Conservation (phyloP, 2,113 vertebrate species). For the Lates calcarifer region DNA sequence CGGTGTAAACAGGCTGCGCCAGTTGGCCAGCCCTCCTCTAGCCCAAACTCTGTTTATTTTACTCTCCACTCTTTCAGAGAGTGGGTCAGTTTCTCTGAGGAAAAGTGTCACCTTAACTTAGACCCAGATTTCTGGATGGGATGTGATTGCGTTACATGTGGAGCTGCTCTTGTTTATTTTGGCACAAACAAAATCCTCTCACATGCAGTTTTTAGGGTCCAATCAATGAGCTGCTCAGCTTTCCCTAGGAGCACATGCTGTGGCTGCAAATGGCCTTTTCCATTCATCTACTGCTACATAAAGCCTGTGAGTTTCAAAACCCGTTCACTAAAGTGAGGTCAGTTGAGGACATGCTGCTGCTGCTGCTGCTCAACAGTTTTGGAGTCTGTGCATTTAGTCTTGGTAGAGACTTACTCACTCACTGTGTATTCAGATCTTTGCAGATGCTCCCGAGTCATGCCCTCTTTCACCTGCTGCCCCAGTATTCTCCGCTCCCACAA, state of each 20-base stretch:
- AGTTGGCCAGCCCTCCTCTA: conserved; percentile 57
- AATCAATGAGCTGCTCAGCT: conserved; percentile 56
- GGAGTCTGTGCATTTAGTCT: conserved; percentile 23
- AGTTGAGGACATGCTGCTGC: conserved; percentile 56
- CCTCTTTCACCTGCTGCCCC: conserved; percentile 80
- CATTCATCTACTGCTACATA: conserved; percentile 51
- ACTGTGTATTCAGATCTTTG: conserved; percentile 92
- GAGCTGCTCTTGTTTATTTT: conserved; percentile 47
- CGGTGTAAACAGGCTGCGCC: conserved; percentile 73
- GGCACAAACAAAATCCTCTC: conserved; percentile 54
- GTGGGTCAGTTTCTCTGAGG: conserved; percentile 60
- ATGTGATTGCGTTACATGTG: conserved; percentile 42
- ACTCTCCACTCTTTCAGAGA: conserved; percentile 54
- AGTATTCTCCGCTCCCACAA: conserved; percentile 89
- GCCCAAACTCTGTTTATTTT: conserved; percentile 69
- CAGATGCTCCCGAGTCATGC: conserved; percentile 89
- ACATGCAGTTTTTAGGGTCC: conserved; percentile 55
- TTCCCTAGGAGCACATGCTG: conserved; percentile 48
- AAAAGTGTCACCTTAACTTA: conserved; percentile 61
- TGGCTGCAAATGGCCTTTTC: conserved; percentile 67
- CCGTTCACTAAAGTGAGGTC: conserved; percentile 39
- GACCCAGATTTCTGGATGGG: conserved; percentile 35
- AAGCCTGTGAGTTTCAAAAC: conserved; percentile 53
- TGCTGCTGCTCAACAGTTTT: conserved; percentile 32
- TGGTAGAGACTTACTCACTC: conserved; percentile 43